Conservation (phyloP, 2,113 vertebrate genomes). For the Mustela lutreola region DNA sequence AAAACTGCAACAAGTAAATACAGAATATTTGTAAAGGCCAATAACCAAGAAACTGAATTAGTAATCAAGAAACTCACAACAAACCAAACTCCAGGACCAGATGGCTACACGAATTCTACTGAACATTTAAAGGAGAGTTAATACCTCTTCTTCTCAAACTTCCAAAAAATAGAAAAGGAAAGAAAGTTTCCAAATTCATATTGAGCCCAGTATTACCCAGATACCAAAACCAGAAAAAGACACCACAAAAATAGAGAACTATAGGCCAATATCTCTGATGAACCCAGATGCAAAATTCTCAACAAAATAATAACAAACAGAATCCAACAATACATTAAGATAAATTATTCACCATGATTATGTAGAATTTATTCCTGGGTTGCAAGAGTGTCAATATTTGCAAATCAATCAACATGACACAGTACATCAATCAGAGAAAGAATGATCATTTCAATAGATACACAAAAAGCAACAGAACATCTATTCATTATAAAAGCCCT, state of each 20-base stretch:
- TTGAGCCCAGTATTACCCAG: neutral
- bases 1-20: neutral
- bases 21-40: neutral
- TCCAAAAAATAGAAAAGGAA: neutral
- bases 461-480: neutral
- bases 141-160: neutral
- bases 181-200: neutral
- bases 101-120: neutral
- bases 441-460: neutral
- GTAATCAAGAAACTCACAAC: neutral
- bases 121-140: neutral
- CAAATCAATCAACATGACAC: neutral
- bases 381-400: neutral
- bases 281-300: neutral
- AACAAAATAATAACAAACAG: neutral
- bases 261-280: neutral
- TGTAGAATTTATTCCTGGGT: neutral
- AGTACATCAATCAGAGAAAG: neutral
- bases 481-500: neutral
- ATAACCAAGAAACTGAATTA: neutral
- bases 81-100: neutral
- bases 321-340: neutral
- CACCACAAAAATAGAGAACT: neutral
- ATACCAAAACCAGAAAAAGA: neutral
- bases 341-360: neutral